Evolutionary conservation across 2,888 invertebrate genomes (phyloP).

Genomic region (Oscheius sp.): DNA sequence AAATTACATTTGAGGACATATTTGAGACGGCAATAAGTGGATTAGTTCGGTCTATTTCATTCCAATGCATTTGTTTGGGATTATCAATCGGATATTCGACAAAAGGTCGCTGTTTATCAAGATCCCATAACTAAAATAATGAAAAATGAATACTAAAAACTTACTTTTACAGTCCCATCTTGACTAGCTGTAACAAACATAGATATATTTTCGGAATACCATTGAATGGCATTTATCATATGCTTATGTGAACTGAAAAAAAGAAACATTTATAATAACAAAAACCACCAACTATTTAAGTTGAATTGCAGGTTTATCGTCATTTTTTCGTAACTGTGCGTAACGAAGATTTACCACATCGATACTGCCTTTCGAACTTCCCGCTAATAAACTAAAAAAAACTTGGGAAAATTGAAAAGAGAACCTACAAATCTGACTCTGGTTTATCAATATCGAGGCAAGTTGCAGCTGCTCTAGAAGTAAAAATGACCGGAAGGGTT

Average conservation of each 20-base stretch:
- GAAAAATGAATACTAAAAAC: neutral
- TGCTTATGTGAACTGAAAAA: slow-evolving; percentile 13
- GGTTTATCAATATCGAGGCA: slow-evolving; percentile 13
- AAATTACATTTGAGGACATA: slow-evolving; percentile 18
- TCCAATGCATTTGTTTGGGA: slow-evolving; percentile 36
- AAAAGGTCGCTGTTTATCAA: neutral
- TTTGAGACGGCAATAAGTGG: slow-evolving; percentile 38
- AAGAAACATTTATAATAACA: neutral
- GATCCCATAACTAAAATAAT: slow-evolving; percentile 17
- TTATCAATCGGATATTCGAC: neutral
- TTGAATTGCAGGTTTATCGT: neutral
- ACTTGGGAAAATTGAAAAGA: neutral
- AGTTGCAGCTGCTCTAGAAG: neutral
- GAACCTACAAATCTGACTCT: slow-evolving; percentile 25
- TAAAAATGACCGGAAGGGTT: slow-evolving; percentile 2
- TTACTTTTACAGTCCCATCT: slow-evolving; percentile 22
- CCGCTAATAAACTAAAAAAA: slow-evolving; percentile 2
- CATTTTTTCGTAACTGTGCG: neutral
- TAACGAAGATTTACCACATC: slow-evolving; percentile 24
- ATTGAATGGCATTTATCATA: slow-evolving; percentile 20
- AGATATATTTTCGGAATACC: neutral
- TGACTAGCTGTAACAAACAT: slow-evolving; percentile 15
- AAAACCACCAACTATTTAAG: neutral
- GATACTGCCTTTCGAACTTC: slow-evolving; percentile 20
- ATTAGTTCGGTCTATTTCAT: slow-evolving; percentile 32